These are phyloP conservation scores for rabbit (Oryctolagus cuniculus) DNA, from an alignment of 2,113 vertebrate genomes.

Conservation along the genomic window DNA sequence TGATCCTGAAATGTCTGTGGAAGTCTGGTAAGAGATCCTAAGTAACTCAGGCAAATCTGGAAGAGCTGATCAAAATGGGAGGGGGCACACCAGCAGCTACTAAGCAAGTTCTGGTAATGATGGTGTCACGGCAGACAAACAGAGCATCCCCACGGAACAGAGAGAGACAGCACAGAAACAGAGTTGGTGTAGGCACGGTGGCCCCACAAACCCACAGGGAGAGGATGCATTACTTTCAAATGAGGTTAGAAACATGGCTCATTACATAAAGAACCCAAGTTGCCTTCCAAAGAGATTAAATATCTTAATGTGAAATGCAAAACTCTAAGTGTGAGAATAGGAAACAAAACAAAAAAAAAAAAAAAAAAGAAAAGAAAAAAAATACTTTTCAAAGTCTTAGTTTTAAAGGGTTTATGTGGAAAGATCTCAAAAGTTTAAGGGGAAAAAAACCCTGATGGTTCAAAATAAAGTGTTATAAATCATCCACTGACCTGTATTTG, in stretches of 20 bases:
- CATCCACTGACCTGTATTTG: neutral
- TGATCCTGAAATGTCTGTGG: constrained; percentile 21
- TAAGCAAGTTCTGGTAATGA: neutral
- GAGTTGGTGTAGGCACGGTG: neutral
- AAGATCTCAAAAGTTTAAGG: neutral
- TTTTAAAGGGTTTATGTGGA: neutral
- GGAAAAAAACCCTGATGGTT: neutral
- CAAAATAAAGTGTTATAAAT: neutral
- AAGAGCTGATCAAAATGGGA: neutral
- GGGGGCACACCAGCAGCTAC: neutral
- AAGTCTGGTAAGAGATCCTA: neutral
- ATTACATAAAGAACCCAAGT: neutral
- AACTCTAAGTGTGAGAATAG: neutral
- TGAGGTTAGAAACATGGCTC: neutral
- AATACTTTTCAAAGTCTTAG: neutral
- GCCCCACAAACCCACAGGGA: neutral
- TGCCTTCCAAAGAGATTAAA: neutral
- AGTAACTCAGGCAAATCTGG: neutral
- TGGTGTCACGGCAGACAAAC: neutral
- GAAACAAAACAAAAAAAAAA: neutral
- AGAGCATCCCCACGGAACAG: neutral
- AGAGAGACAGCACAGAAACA: neutral
- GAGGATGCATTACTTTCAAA: neutral
- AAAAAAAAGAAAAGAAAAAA: neutral
- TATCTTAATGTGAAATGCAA: neutral